Percentiles rank a stretch among this genome's conserved stretches.
Evolutionary conservation across 2,888 invertebrate genomes (phyloP).

Genomic region (Caenorhabditis plicata): DNA sequence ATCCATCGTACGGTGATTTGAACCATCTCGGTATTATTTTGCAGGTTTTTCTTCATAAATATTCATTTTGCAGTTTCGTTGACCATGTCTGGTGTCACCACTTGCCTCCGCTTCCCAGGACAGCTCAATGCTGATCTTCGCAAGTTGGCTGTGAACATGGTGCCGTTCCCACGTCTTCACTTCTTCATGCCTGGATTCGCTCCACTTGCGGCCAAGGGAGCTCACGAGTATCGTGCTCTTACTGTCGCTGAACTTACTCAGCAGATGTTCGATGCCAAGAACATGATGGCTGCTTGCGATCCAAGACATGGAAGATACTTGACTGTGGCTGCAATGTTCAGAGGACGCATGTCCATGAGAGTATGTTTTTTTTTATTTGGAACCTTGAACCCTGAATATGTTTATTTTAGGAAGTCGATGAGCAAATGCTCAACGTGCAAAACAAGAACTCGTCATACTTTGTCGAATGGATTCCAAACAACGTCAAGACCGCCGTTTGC

Average conservation of each 20-base stretch:
- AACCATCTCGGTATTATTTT: conserved; percentile 69
- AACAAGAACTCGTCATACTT: conserved; percentile 87
- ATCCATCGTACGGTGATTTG: conserved; percentile 77
- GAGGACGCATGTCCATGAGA: conserved; percentile 72
- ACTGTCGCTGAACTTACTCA: conserved; percentile 78
- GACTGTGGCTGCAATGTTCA: conserved; percentile 73
- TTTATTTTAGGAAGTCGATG: conserved; percentile 73
- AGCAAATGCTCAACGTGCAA: conserved; percentile 90
- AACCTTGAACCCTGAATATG: background rate
- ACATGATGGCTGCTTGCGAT: conserved; percentile 71
- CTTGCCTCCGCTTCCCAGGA: conserved; percentile 81
- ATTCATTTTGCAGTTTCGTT: conserved; percentile 66
- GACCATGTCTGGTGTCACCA: conserved; percentile 70
- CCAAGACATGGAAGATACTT: conserved; percentile 71
- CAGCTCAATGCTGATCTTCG: conserved; percentile 84
- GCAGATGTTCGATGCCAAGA: conserved; percentile 73
- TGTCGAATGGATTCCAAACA: conserved; percentile 87
- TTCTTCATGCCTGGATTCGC: conserved; percentile 77
- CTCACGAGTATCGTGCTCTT: conserved; percentile 71
- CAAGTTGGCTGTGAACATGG: conserved; percentile 81
- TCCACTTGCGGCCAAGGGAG: conserved; percentile 81
- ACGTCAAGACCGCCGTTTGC: conserved; percentile 84
- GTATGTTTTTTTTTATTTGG: conserved; percentile 12
- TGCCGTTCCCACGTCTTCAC: conserved; percentile 82
- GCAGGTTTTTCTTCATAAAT: no score